Conservation (phyloP, 35 echinoderm and acorn worm genomes). For the Ophiothrix spiculata region DNA sequence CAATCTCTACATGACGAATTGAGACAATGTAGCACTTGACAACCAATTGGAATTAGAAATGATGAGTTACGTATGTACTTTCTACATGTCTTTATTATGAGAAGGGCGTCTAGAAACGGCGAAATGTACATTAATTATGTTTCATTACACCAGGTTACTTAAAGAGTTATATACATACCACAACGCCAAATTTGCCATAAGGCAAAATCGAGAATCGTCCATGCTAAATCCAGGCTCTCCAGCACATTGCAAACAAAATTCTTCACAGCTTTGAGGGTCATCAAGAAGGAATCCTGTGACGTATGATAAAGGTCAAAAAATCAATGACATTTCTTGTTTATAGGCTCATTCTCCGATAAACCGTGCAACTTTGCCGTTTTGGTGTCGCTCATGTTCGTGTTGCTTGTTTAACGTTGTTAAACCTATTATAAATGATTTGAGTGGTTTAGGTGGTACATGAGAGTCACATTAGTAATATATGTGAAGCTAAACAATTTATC, state of each 20-base stretch:
- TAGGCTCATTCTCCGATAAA: background rate
- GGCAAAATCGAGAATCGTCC: background rate
- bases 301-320: background rate
- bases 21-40: background rate
- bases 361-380: background rate
- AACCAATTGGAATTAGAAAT: background rate
- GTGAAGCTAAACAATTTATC: no score
- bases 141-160: background rate
- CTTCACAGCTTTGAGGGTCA: slow-evolving; percentile 49
- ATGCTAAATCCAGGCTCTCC: slow-evolving; percentile 47
- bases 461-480: no score
- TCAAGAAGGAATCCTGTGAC: slow-evolving; percentile 63
- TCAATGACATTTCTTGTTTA: background rate
- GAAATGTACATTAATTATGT: background rate
- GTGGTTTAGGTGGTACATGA: no score
- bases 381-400: no score
- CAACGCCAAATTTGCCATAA: background rate
- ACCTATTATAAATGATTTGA: background rate
- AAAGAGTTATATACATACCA: background rate
- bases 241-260: slow-evolving; percentile 50
- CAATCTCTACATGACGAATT: background rate
- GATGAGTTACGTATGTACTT: no score
- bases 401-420: no score
- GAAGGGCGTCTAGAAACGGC: background rate
- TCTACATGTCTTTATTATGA: background rate